A percentile compares a stretch with the other conserved stretches of the same genome.
These are phyloP conservation scores for Spondyliosoma cantharus DNA, from an alignment of 2,797 vertebrate genomes.

Conservation along the genomic window DNA sequence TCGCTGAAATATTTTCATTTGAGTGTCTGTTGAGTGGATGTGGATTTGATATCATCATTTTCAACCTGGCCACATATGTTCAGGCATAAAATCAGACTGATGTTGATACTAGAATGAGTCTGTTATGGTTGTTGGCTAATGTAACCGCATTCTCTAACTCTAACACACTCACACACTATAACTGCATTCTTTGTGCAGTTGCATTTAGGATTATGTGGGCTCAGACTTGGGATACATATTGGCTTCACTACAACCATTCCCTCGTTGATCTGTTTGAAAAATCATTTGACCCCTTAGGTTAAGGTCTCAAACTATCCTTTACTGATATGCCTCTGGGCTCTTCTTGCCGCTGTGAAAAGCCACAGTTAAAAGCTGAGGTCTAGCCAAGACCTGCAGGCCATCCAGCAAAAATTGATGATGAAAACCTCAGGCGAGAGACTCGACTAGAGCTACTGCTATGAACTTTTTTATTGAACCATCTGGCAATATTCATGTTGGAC, in stretches of 20 bases:
- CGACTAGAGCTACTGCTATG: neutral
- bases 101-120: neutral
- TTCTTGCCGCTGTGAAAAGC: neutral
- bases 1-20: neutral
- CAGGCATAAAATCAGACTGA: neutral
- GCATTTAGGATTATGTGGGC: neutral
- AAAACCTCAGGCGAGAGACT: neutral
- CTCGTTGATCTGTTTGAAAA: neutral
- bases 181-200: neutral
- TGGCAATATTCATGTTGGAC: neutral
- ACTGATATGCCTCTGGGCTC: constrained; percentile 6
- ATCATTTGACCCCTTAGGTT: constrained; percentile 17
- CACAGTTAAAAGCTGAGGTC: neutral
- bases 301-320: constrained; percentile 4
- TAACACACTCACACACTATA: neutral
- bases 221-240: constrained; percentile 1
- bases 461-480: constrained; percentile 11
- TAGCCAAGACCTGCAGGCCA: neutral
- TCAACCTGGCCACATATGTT: neutral
- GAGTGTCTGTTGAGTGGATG: neutral
- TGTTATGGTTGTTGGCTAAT: too few relatives aligned
- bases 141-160: neutral
- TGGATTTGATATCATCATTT: neutral
- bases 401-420: constrained; percentile 8
- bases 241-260: neutral